Base-by-base conservation (phyloP, 2,888 invertebrate species). In the Microplitis deprimator region DNA sequence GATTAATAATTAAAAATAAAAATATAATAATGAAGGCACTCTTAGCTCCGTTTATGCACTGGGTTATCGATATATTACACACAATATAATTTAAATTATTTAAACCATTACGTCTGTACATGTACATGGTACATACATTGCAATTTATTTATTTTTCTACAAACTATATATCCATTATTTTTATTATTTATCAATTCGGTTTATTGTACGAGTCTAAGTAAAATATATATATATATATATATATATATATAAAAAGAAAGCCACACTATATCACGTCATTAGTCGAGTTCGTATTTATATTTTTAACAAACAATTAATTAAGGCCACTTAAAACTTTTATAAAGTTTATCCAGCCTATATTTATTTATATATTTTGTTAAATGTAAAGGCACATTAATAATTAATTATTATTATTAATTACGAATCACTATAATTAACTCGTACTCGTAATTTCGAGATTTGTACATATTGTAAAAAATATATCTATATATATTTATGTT, bases 111-210 rank as follows among this genome's bases (percentile, higher is more conserved):
- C 62, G 62, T 85, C 84, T 88, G 87, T 88, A 88, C 87, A 88
- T 88, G 87, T 88, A 88, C 87, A 88, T 82, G 85, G 87, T 88
- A 88, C 87, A 87, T 88, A 88, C 86, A 84, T 81, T 80, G 79
- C 81, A 81, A 81, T 82, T 77, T 76, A 77, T 79, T 77, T 77
- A 76, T 79, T 79, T 73, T 77, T 69, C 68, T 60, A 77, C 74
- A 73, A 73, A 73, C 73, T 73, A 69, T 50, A 17, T 50, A 50
- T 20, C 41, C 40, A 29, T 60, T 39, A 40, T 4, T n/a, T 20
- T 50, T n/a, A 17, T 6, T 68, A 6, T 17, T 29, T 39, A 70
- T 4, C 67, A 38, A 29, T 29, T 16, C 8, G 10, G 59, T 50
- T 50, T 8, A 13, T 50, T 50, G 8, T 13, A 50, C 50, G 13